phyloP scores from a whole-genome alignment of 2,888 invertebrate species.

The Halocaridina rubra region DNA sequence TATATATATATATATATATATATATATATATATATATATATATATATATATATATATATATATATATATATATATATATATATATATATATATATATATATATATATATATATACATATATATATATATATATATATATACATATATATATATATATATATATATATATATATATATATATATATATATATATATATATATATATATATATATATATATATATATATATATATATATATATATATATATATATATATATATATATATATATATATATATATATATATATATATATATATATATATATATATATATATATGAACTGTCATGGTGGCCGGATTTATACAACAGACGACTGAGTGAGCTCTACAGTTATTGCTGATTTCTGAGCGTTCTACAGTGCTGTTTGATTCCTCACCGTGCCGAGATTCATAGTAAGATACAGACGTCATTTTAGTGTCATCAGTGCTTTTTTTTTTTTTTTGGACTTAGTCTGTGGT shows the following conservation, averaged over 20 bases:
- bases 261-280: neutral
- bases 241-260: neutral
- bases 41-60: neutral
- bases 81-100: neutral
- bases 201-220: neutral
- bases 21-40: neutral
- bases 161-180: neutral
- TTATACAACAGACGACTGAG: too few species aligned
- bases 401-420: too few species aligned
- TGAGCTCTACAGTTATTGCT: too few species aligned
- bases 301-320: too few species aligned
- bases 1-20: neutral
- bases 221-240: neutral
- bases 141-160: neutral
- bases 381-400: too few species aligned
- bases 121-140: neutral
- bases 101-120: neutral
- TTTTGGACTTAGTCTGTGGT: too few species aligned
- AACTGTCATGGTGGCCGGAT: too few species aligned
- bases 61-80: neutral
- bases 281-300: too few species aligned
- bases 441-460: too few species aligned
- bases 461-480: too few species aligned
- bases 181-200: neutral
- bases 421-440: too few species aligned